These are phyloP conservation scores for Molossus molossus DNA, from an alignment of 2,797 vertebrate species.

Conservation along the genomic window DNA sequence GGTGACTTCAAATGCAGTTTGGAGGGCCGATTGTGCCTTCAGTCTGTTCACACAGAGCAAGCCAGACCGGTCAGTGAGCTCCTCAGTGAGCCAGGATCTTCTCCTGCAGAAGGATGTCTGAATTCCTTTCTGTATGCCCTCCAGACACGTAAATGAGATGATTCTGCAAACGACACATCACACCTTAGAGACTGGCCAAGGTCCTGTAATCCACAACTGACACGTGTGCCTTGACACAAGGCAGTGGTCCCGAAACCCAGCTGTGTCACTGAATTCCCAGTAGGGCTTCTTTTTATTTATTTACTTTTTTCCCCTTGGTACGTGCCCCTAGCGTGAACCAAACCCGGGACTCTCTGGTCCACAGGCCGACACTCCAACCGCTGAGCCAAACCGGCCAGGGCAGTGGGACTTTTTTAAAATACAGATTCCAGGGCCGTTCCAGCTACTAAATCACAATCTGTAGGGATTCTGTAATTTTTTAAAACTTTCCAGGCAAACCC, in stretches of 20 bases:
- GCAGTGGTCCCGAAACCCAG: neutral
- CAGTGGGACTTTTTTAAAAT: neutral
- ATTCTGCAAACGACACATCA: neutral
- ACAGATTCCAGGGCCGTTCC: neutral
- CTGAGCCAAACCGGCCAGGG: too few relatives aligned
- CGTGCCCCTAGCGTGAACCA: too few relatives aligned
- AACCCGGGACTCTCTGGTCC: too few relatives aligned
- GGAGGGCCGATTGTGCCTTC: slow-evolving; percentile 3
- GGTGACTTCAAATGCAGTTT: slow-evolving; percentile 33
- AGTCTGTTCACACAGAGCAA: slow-evolving; percentile 57
- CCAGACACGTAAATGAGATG: neutral
- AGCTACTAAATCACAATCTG: neutral
- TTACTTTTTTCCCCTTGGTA: too few relatives aligned
- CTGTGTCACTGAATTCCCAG: neutral
- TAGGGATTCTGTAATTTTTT: neutral
- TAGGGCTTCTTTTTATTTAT: neutral
- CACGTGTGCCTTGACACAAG: rapidly evolving
- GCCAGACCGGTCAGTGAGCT: neutral
- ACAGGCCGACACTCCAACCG: too few relatives aligned
- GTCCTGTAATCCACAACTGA: neutral
- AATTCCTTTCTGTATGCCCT: neutral
- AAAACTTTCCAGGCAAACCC: neutral
- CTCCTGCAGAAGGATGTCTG: neutral
- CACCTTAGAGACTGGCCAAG: neutral
- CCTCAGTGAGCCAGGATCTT: neutral